Evolutionary conservation across 1,140 invertebrate genomes (phyloP).

Genomic region (Bombyx mandarina): DNA sequence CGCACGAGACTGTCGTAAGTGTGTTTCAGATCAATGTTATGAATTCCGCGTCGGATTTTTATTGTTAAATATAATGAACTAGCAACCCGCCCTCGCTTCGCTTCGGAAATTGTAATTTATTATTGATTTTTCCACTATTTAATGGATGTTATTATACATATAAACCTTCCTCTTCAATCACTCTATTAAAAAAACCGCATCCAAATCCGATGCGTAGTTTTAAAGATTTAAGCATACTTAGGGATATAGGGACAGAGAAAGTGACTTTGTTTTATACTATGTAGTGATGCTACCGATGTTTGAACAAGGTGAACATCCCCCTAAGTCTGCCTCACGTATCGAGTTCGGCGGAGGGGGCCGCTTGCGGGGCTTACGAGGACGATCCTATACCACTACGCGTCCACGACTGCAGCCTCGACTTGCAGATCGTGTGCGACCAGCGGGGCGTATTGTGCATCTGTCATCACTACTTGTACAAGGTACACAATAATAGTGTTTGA

Average conservation of each 20-base stretch:
- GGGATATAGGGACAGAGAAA: too few relatives aligned
- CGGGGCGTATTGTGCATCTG: slow-evolving; percentile 84
- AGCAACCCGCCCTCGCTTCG: too few relatives aligned
- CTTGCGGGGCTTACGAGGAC: slow-evolving; percentile 81
- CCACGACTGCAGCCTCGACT: slow-evolving; percentile 85
- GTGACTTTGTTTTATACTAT: too few relatives aligned
- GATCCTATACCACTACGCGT: slow-evolving; percentile 82
- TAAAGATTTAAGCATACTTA: too few relatives aligned
- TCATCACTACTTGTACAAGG: slow-evolving; percentile 88
- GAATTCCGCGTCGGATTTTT: not conserved
- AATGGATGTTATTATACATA: too few relatives aligned
- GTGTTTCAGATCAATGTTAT: not conserved
- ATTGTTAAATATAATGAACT: not conserved
- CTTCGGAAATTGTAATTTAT: too few relatives aligned
- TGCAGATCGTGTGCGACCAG: slow-evolving; percentile 81
- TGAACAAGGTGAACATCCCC: slow-evolving; percentile 82
- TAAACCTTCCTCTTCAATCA: too few relatives aligned
- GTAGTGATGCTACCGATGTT: too few relatives aligned
- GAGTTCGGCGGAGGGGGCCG: slow-evolving; percentile 62
- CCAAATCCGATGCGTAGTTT: too few relatives aligned
- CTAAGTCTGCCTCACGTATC: slow-evolving; percentile 81
- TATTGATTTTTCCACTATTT: too few relatives aligned
- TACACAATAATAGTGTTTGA: slow-evolving; percentile 24
- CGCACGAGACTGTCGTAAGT: slow-evolving; percentile 87
- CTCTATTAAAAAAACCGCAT: too few relatives aligned